Percentiles rank a stretch among this genome's conserved stretches.
phyloP scores from a whole-genome alignment of 2,797 vertebrate species.

The Platyrinchus mystaceus region DNA sequence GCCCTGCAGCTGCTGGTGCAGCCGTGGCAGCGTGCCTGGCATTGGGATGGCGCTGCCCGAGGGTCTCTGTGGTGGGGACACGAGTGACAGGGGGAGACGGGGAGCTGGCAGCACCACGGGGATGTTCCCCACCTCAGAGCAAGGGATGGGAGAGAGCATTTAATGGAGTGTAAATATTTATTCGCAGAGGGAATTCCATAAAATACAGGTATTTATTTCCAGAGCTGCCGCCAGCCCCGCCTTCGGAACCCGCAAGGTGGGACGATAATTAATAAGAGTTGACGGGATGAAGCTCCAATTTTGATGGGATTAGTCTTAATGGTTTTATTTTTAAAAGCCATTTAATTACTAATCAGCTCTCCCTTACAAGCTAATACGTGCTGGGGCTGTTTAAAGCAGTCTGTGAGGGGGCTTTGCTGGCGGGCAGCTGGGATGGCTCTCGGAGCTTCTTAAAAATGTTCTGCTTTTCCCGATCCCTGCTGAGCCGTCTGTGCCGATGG shows the following conservation, averaged over 20 bases:
- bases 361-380: slow-evolving; percentile 26
- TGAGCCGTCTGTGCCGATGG: accelerated
- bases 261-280: slow-evolving; percentile 36
- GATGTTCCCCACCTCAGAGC: accelerated
- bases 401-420: not conserved
- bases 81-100: accelerated
- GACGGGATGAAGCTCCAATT: slow-evolving; percentile 67
- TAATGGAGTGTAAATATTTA: accelerated
- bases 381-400: not conserved
- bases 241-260: not conserved
- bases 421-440: not conserved
- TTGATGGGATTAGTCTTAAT: slow-evolving; percentile 76
- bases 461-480: accelerated
- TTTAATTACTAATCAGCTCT: slow-evolving; percentile 76
- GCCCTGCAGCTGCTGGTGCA: accelerated
- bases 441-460: not conserved
- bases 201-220: accelerated
- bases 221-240: not conserved
- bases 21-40: not conserved
- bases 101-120: accelerated
- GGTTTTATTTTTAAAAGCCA: slow-evolving; percentile 69
- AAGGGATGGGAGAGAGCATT: accelerated
- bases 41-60: accelerated
- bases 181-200: not conserved
- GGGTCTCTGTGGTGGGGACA: not conserved